These are phyloP conservation scores for Drosophila parthenogenetica DNA, from an alignment of 2,888 invertebrate genomes.

Conservation along the genomic window DNA sequence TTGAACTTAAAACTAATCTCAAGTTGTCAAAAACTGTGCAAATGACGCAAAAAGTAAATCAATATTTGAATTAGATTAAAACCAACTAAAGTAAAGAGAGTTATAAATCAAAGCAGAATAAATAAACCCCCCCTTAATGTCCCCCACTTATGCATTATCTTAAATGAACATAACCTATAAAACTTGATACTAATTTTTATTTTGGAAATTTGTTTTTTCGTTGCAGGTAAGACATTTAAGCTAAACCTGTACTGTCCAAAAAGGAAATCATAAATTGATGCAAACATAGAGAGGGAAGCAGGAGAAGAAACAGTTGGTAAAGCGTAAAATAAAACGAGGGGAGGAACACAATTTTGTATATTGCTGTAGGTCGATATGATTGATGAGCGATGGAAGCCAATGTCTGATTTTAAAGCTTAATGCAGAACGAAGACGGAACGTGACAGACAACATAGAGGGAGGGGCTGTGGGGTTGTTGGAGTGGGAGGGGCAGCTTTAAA, in stretches of 20 bases:
- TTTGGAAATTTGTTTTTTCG: conserved; percentile 5
- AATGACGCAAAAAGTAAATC: neutral
- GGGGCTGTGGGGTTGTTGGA: neutral
- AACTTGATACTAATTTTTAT: conserved; percentile 9
- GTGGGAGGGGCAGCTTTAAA: conserved; percentile 45
- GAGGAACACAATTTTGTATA: conserved; percentile 21
- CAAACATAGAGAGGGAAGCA: neutral
- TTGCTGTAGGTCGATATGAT: conserved; percentile 62
- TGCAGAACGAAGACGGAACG: conserved; percentile 20
- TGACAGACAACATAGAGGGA: conserved; percentile 2
- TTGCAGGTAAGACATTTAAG: conserved; percentile 69
- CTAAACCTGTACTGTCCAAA: conserved; percentile 16
- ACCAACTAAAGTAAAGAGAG: neutral
- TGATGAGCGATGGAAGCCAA: conserved; percentile 42
- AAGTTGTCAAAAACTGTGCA: neutral
- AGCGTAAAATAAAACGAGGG: conserved; percentile 1
- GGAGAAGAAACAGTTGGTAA: conserved; percentile 17
- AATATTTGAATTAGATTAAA: neutral
- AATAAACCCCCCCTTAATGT: neutral
- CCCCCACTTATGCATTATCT: neutral
- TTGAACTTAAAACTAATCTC: neutral
- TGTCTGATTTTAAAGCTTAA: conserved; percentile 55
- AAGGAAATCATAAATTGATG: conserved; percentile 13
- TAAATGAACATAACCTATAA: conserved; percentile 4
- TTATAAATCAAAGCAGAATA: neutral